phyloP scores from a whole-genome alignment of 2,888 invertebrate genomes.

The Caenorhabditis sinica region DNA sequence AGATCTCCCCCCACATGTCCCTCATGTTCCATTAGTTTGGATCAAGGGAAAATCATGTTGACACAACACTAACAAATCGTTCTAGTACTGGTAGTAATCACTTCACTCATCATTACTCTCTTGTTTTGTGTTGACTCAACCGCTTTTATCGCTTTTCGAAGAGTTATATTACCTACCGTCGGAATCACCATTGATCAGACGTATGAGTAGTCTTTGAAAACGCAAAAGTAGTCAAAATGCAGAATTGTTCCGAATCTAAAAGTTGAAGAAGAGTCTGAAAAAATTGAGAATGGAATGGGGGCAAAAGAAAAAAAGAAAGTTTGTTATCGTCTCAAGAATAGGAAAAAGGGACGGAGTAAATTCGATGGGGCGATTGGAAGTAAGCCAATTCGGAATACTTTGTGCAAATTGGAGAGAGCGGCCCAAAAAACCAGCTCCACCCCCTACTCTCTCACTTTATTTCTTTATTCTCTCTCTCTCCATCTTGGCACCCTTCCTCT shows the following conservation, averaged over 20 bases:
- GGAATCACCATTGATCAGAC: constrained; percentile 74
- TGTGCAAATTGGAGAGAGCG: constrained; percentile 61
- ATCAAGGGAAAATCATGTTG: constrained; percentile 39
- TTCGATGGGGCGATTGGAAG: constrained; percentile 64
- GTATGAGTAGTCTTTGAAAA: constrained; percentile 3
- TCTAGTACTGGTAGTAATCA: constrained; percentile 40
- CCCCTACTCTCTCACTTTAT: constrained; percentile 34
- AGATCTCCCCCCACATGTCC: not conserved
- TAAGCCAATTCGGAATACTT: constrained; percentile 66
- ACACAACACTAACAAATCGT: constrained; percentile 29
- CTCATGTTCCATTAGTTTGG: not conserved
- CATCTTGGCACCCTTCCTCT: constrained; percentile 44
- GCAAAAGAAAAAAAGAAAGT: constrained; percentile 39
- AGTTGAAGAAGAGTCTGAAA: constrained; percentile 21
- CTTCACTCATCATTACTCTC: constrained; percentile 23
- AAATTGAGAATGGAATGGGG: constrained; percentile 26
- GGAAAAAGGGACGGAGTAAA: constrained; percentile 53
- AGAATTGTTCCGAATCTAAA: constrained; percentile 11
- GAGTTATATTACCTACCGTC: constrained; percentile 70
- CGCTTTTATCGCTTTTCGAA: constrained; percentile 48
- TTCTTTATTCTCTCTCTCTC: constrained; percentile 32
- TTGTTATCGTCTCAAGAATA: constrained; percentile 55
- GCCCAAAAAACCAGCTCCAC: constrained; percentile 63
- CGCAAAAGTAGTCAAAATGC: not conserved
- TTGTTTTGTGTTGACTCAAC: constrained; percentile 55